These are phyloP conservation scores for Listronotus oregonensis DNA, from an alignment of 1,140 invertebrate species.

Conservation along the genomic window DNA sequence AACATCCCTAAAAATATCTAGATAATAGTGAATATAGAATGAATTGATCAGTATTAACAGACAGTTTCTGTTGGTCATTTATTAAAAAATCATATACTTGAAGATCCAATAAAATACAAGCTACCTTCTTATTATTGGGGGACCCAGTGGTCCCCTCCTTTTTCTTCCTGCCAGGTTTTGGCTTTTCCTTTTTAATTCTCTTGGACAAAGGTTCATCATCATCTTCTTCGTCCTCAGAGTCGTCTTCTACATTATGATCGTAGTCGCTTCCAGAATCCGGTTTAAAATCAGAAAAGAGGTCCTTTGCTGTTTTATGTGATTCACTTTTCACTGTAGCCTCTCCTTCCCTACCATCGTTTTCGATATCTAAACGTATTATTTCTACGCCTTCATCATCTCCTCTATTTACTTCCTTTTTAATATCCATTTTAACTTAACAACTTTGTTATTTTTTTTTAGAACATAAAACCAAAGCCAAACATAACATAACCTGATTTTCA, in stretches of 20 bases:
- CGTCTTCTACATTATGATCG: conserved; percentile 24
- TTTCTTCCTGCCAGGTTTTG: conserved; percentile 30
- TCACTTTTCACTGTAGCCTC: conserved; percentile 27
- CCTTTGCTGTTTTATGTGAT: conserved; percentile 41
- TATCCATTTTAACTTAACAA: background rate
- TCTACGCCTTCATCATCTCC: conserved; percentile 25
- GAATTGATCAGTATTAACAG: too few relatives aligned
- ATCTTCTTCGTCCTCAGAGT: conserved; percentile 33
- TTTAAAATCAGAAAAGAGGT: conserved; percentile 43
- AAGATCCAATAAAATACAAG: conserved; percentile 3
- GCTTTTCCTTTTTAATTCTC: conserved; percentile 35
- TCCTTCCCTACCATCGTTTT: conserved; percentile 18
- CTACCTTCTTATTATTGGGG: conserved; percentile 26
- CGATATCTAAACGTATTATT: conserved; percentile 32
- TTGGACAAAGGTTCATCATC: conserved; percentile 40
- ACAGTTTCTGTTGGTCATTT: background rate
- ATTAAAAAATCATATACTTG: background rate
- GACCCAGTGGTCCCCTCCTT: conserved; percentile 4
- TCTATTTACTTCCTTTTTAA: conserved; percentile 24
- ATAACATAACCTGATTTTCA: conserved; percentile 13
- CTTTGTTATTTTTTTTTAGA: background rate
- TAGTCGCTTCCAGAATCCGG: conserved; percentile 39
- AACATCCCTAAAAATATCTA: too few relatives aligned
- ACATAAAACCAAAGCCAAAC: conserved; percentile 11
- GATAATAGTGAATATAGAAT: too few relatives aligned